A percentile compares a stretch with the other conserved stretches of the same genome.
These are phyloP conservation scores for Aradophagus sp. DNA, from an alignment of 1,140 invertebrate species.

Conservation along the genomic window DNA sequence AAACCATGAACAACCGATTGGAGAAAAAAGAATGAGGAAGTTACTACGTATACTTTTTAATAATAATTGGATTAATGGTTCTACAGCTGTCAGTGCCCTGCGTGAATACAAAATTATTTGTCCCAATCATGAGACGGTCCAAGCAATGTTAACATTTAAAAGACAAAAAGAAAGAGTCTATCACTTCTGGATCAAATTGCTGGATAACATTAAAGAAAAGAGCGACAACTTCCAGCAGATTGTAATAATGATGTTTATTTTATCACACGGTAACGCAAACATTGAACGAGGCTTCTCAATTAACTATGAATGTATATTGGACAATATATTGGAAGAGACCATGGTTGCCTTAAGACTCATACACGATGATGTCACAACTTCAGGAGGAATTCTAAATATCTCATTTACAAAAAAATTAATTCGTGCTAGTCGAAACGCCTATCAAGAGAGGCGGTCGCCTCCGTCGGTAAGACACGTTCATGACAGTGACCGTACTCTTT, in stretches of 20 bases:
- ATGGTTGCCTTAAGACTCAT: conserved; percentile 15
- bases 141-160: conserved; percentile 6
- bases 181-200: conserved; percentile 25
- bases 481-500: too few species aligned
- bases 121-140: conserved; percentile 4
- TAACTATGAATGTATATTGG: conserved; percentile 33
- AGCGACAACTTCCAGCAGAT: conserved; percentile 14
- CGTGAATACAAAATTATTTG: conserved; percentile 4
- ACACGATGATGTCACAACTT: too few species aligned
- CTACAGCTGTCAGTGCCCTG: conserved; percentile 4
- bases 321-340: conserved; percentile 26
- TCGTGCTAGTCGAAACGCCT: too few species aligned
- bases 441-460: too few species aligned
- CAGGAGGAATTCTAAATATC: conserved; percentile 12
- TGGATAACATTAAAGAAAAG: background rate
- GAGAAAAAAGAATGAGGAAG: conserved; percentile 3
- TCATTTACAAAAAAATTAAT: conserved; percentile 5
- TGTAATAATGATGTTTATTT: conserved; percentile 26
- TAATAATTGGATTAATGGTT: conserved; percentile 5
- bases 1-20: background rate
- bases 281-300: conserved; percentile 44
- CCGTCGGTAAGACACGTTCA: too few species aligned
- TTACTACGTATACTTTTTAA: conserved; percentile 5
- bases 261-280: conserved; percentile 37
- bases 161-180: conserved; percentile 8